Conservation (phyloP, 2,113 vertebrate genomes). For the Psittacara wagleri region DNA sequence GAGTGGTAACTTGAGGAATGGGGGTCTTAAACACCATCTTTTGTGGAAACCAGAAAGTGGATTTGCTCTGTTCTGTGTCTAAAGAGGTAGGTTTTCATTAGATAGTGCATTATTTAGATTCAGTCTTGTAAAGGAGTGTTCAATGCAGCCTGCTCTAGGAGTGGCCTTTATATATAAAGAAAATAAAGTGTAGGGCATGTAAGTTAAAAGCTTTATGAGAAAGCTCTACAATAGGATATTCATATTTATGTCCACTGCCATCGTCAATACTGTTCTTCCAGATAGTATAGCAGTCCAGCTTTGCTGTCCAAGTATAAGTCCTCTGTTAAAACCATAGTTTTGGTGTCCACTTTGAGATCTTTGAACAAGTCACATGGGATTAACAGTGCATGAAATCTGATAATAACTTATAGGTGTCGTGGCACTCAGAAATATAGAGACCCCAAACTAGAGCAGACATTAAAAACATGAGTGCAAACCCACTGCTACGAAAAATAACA, state of each 20-base stretch:
- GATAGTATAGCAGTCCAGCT: not conserved
- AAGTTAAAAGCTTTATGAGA: not conserved
- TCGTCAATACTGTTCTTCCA: not conserved
- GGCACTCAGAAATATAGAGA: not conserved
- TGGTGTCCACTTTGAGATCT: not conserved
- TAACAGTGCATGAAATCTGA: not conserved
- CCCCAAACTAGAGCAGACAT: not conserved
- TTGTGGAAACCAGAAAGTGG: not conserved
- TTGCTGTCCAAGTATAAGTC: not conserved
- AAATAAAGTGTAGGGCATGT: not conserved
- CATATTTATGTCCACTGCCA: fast-evolving
- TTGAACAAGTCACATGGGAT: not conserved
- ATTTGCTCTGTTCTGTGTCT: not conserved
- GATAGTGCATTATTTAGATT: not conserved
- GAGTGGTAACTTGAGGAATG: not conserved
- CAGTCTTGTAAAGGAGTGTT: not conserved
- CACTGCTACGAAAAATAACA: not conserved
- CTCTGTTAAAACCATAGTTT: not conserved
- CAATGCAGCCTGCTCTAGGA: not conserved
- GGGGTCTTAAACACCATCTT: not conserved
- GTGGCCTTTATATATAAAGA: not conserved
- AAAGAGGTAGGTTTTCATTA: not conserved
- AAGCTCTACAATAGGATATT: not conserved
- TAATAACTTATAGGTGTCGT: not conserved
- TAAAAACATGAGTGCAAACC: not conserved